Conservation (phyloP, 1,140 invertebrate genomes). For the Panulirus ornatus region DNA sequence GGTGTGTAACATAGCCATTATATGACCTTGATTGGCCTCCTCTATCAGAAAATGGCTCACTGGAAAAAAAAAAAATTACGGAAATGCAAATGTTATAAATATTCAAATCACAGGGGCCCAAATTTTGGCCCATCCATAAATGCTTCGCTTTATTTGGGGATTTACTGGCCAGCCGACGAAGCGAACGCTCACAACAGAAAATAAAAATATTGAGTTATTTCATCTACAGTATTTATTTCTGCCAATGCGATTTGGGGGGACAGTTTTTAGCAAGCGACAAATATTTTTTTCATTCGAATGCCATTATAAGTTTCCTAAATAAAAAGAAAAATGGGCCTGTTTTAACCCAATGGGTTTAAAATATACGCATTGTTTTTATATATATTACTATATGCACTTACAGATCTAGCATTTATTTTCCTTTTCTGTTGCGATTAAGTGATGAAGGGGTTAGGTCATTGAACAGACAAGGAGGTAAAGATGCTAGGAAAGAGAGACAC, state of each 20-base stretch:
- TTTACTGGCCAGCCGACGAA: conserved; percentile 25
- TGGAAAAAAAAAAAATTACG: background rate
- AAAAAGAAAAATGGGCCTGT: no score
- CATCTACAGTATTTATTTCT: conserved; percentile 23
- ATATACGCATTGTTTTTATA: no score
- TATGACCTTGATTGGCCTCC: no score
- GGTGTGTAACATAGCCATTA: background rate
- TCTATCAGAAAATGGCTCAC: no score
- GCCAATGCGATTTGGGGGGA: conserved; percentile 35
- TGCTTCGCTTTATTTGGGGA: conserved; percentile 30
- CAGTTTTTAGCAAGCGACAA: conserved; percentile 27
- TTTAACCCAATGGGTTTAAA: no score
- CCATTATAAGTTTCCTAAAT: no score
- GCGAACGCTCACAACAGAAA: no score
- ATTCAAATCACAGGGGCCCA: conserved; percentile 30
- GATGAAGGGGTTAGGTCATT: no score
- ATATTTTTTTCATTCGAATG: conserved; percentile 12
- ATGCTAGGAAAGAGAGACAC: background rate
- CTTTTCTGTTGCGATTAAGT: no score
- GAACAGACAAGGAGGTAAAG: background rate
- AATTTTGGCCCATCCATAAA: conserved; percentile 18
- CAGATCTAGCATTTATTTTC: no score
- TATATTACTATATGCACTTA: no score
- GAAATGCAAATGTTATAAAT: conserved; percentile 61
- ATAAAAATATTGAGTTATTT: conserved; percentile 36